These are phyloP conservation scores for Pterocles burchelli DNA, from an alignment of 2,113 vertebrate genomes.

Conservation along the genomic window DNA sequence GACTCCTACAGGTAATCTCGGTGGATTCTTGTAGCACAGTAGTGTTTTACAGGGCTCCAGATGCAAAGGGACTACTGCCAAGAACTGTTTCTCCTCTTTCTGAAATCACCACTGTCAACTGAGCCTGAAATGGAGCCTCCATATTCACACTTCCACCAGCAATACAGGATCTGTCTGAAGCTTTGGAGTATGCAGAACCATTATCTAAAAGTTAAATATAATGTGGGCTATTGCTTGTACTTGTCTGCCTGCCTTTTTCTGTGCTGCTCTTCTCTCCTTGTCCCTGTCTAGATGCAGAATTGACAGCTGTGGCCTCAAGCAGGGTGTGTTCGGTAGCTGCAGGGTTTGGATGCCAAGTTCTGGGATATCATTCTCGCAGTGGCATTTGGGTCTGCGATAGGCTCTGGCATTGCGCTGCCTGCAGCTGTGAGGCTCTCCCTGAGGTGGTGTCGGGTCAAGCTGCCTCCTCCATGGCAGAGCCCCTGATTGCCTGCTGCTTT, in stretches of 20 bases:
- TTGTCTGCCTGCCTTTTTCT: neutral
- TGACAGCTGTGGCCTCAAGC: constrained; percentile 69
- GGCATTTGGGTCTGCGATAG: constrained; percentile 55
- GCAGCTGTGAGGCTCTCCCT: constrained; percentile 54
- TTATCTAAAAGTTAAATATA: neutral
- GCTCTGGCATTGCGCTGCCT: constrained; percentile 41
- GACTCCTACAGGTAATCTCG: neutral
- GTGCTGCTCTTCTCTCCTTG: neutral
- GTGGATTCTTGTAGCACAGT: neutral
- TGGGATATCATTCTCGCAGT: constrained; percentile 46
- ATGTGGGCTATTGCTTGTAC: neutral
- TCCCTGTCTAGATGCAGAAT: constrained; percentile 38
- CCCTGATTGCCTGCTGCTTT: neutral
- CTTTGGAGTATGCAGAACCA: neutral
- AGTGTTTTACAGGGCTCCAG: neutral
- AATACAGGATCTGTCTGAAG: neutral
- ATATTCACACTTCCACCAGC: neutral
- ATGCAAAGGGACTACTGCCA: neutral
- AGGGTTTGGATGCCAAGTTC: constrained; percentile 61
- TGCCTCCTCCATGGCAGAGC: neutral
- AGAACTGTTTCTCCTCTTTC: neutral
- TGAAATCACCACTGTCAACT: neutral
- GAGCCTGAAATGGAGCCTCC: neutral
- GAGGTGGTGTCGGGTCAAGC: constrained; percentile 62
- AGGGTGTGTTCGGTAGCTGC: constrained; percentile 70